phyloP scores from a whole-genome alignment of 2,888 invertebrate species.

The Drosophila pseudotakahashii region DNA sequence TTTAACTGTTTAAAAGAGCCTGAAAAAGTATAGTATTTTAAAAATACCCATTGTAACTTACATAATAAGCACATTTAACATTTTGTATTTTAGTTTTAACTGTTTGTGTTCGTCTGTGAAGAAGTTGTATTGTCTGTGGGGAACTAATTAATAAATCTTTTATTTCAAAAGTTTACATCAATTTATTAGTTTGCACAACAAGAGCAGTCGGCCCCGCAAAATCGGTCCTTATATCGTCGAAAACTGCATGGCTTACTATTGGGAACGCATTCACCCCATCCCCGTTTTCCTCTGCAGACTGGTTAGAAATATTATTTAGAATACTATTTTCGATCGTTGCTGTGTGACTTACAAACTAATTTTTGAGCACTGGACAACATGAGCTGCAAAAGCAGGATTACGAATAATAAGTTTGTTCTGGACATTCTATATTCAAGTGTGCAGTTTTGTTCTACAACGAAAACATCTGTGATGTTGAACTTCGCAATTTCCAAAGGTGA shows the following conservation, averaged over 20 bases:
- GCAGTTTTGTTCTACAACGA: background rate
- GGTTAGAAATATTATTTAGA: background rate
- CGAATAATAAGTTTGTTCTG: background rate
- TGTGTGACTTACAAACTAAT: constrained; percentile 8
- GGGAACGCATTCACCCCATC: background rate
- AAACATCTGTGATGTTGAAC: background rate
- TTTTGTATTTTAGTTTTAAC: too few relatives aligned
- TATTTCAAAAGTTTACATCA: too few relatives aligned
- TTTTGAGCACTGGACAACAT: background rate
- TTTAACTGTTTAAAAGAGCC: too few relatives aligned
- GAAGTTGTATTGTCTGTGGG: too few relatives aligned
- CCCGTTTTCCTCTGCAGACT: constrained; percentile 8
- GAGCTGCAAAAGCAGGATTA: background rate
- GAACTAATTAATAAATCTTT: too few relatives aligned
- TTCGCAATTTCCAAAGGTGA: background rate
- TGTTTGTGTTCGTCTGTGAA: too few relatives aligned
- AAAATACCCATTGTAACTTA: too few relatives aligned
- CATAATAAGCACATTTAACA: too few relatives aligned
- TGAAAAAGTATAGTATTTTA: too few relatives aligned
- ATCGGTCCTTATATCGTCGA: background rate
- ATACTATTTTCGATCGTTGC: background rate
- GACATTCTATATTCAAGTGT: background rate
- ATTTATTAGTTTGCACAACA: background rate
- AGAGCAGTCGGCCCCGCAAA: background rate
- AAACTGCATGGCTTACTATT: background rate